phyloP scores from a whole-genome alignment of 1,140 invertebrate genomes.

The Megalonaias nervosa region DNA sequence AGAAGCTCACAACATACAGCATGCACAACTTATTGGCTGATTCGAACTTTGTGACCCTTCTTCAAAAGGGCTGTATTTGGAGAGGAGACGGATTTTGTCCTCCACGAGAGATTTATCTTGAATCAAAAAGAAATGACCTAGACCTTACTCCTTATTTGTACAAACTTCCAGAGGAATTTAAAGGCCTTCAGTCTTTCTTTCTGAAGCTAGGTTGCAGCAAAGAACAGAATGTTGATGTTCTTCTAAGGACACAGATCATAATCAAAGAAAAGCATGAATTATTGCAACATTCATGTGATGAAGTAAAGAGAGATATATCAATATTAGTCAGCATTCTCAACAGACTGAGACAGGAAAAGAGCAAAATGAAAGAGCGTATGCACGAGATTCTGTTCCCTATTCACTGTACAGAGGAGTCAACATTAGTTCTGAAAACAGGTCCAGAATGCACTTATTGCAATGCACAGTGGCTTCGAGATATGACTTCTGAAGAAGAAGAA shows the following conservation, averaged over 20 bases:
- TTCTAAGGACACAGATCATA: not conserved
- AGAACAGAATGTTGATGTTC: not conserved
- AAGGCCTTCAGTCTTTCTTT: conserved; percentile 4
- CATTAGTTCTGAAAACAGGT: conserved; percentile 28
- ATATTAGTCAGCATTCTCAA: conserved; percentile 5
- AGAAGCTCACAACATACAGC: not conserved
- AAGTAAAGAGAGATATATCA: not conserved
- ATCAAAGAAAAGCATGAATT: not conserved
- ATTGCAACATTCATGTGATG: not conserved
- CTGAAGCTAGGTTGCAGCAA: not conserved
- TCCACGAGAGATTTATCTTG: conserved; percentile 2
- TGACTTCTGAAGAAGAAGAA: conserved; percentile 28
- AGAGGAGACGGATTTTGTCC: not conserved
- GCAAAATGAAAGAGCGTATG: not conserved
- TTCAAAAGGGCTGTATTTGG: conserved; percentile 1
- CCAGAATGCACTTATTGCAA: conserved; percentile 28
- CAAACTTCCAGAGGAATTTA: conserved; percentile 14
- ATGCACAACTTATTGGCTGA: not conserved
- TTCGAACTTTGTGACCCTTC: not conserved
- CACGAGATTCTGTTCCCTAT: conserved; percentile 12
- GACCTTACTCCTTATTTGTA: conserved; percentile 10
- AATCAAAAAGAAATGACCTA: not conserved
- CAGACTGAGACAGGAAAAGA: not conserved
- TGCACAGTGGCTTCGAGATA: conserved; percentile 1
- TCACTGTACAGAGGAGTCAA: not conserved